Evolutionary conservation across 2,888 invertebrate species (phyloP).

Genomic region (Nysson spinosus): DNA sequence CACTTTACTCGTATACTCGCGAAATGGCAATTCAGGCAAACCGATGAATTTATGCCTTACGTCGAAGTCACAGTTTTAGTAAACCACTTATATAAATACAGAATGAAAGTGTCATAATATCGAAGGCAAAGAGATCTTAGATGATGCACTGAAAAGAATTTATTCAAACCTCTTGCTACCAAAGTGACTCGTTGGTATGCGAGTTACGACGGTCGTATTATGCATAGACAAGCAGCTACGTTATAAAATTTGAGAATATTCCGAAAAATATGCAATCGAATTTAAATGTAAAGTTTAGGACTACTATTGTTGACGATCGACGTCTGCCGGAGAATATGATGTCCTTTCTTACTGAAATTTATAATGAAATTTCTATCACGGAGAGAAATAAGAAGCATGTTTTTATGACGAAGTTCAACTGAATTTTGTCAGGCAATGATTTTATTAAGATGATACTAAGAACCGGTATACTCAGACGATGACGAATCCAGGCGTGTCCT

Average conservation of each 20-base stretch:
- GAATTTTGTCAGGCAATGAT: too few relatives aligned
- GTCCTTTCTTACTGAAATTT: too few relatives aligned
- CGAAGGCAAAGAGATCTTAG: conserved; percentile 1
- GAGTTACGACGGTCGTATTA: conserved; percentile 15
- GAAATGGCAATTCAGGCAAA: conserved; percentile 1
- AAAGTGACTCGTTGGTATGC: conserved; percentile 15
- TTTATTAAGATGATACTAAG: conserved; percentile 36
- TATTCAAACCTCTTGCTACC: conserved; percentile 30
- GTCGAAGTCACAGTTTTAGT: conserved; percentile 33
- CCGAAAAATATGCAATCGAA: not conserved
- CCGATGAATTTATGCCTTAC: conserved; percentile 9
- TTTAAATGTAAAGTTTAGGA: not conserved
- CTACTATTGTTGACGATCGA: too few relatives aligned
- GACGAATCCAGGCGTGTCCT: conserved; percentile 67
- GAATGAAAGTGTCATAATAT: conserved; percentile 43
- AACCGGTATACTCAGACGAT: conserved; percentile 56
- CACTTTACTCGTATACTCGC: conserved; percentile 13
- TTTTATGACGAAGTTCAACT: too few relatives aligned
- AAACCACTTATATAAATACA: conserved; percentile 47
- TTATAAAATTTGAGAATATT: conserved; percentile 2
- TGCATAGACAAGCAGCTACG: not conserved
- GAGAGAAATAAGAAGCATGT: too few relatives aligned
- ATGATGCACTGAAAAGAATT: conserved; percentile 31
- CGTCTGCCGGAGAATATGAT: too few relatives aligned
- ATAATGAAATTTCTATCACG: too few relatives aligned